Percentiles rank a stretch among this genome's conserved stretches.
phyloP scores from a whole-genome alignment of 2,797 vertebrate genomes.

The Galagoides demidoff region DNA sequence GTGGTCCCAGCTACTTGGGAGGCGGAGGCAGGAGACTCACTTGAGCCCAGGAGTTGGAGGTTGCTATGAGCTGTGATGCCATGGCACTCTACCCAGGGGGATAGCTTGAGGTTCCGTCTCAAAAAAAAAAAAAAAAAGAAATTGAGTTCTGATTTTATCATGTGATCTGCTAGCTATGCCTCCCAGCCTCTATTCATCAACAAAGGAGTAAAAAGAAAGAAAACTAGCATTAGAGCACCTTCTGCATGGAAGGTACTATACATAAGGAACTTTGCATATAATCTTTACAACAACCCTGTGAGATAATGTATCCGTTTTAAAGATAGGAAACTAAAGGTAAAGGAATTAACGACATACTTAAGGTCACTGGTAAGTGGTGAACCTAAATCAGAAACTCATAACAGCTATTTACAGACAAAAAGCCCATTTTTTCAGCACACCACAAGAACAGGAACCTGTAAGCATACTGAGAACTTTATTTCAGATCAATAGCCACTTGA shows the following conservation, averaged over 20 bases:
- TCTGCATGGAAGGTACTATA: neutral
- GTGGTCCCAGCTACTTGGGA: no score
- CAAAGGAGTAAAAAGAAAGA: constrained; percentile 20
- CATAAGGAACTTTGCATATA: neutral
- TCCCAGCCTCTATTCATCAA: constrained; percentile 7
- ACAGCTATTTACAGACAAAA: constrained; percentile 31
- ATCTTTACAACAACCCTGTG: neutral
- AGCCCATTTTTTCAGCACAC: neutral
- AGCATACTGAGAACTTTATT: constrained; percentile 11
- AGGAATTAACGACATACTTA: neutral
- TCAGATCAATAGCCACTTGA: neutral
- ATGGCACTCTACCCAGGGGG: no score
- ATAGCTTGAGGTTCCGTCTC: no score
- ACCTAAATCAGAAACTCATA: constrained; percentile 36
- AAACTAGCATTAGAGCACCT: neutral
- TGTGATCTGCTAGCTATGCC: neutral
- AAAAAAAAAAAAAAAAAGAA: no score
- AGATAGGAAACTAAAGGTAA: constrained; percentile 19
- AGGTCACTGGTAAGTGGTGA: constrained; percentile 7
- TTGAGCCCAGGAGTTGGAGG: no score
- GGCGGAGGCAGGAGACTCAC: no score
- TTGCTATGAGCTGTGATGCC: no score
- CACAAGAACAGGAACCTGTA: neutral
- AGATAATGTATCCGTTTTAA: constrained; percentile 16
- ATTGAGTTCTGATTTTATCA: constrained; percentile 30